Evolutionary conservation across 2,113 vertebrate genomes (phyloP), one percentile per base, ranked within the genome.

Genomic region (Corvus cornix): DNA sequence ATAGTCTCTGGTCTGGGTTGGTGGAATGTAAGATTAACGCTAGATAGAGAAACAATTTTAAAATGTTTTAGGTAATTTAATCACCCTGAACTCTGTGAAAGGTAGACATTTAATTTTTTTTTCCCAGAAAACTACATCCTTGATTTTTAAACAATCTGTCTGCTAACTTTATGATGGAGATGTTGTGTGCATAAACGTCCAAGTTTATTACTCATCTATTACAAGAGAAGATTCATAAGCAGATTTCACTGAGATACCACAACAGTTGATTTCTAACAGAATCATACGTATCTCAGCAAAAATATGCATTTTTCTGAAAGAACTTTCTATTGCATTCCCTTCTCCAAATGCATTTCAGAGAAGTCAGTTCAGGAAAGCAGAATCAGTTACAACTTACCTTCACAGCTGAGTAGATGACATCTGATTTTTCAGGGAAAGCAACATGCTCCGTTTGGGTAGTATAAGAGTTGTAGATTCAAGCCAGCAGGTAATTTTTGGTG

Each of bases 361-460:
- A 91, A 93, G 28, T 56, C 30, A 69, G 74, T 72, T 85, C 11
- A 84, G 35, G 37, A 93, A 93, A 94, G 68, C 20, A 77, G n/a
- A 82, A 91, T 72, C 75, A 91, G 69, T 39, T 39, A 33, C 44
- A 80, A 33, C 98, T 98, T 98, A 98, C 98, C 98, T 97, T 97
- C 97, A 83, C 16, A 16, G 90, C 18, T 16, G 24, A 95, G 82
- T 46, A 35, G 91, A 74, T 43, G 84, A 43, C 51, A 75, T 86
- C 76, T 73, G 78, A 69, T 67, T 87, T 94, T 90, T 74, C 94
- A 78, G 94, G 44, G 33, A 60, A 87, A 93, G 44, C 48, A 83
- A 28, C 7, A 33, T 24, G 30, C 53, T 95, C 83, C 41, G 72
- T 83, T 75, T 77, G 39, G 68, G 73, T 35, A 64, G 64, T 37